Percentiles rank a stretch among this genome's conserved stretches.
phyloP scores from a whole-genome alignment of 1,140 invertebrate genomes.

The Bombus consobrinus region DNA sequence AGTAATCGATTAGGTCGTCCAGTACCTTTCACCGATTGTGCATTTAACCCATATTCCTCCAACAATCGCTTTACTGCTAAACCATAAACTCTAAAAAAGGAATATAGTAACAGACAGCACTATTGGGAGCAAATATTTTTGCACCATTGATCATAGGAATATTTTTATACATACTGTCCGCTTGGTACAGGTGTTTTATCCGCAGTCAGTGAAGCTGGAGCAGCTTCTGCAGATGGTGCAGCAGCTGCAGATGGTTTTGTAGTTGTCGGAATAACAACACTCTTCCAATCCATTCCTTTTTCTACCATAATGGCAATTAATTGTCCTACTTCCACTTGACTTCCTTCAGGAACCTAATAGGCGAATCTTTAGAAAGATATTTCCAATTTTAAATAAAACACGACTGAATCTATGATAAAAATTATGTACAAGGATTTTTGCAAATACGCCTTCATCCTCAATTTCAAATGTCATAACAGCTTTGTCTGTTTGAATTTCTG shows the following conservation, averaged over 20 bases:
- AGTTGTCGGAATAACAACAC: slow-evolving; percentile 75
- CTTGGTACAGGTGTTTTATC: slow-evolving; percentile 70
- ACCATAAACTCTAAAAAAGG: slow-evolving; percentile 80
- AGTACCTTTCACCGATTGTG: slow-evolving; percentile 82
- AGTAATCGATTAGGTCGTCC: slow-evolving; percentile 85
- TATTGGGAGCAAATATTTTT: no score
- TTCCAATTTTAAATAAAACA: neutral
- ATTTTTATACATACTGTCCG: slow-evolving; percentile 73
- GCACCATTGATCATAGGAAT: neutral
- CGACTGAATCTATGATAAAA: slow-evolving; percentile 6
- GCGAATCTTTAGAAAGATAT: slow-evolving; percentile 9
- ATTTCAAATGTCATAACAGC: slow-evolving; percentile 99
- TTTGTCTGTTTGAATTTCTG: slow-evolving; percentile 99
- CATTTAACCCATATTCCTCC: slow-evolving; percentile 84
- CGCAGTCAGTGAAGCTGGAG: neutral
- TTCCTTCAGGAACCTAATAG: slow-evolving; percentile 88
- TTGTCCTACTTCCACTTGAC: slow-evolving; percentile 92
- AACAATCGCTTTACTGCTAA: slow-evolving; percentile 86
- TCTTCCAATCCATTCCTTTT: slow-evolving; percentile 83
- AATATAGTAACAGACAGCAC: neutral
- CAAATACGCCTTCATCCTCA: slow-evolving; percentile 97
- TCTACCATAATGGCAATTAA: slow-evolving; percentile 94
- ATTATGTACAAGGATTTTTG: slow-evolving; percentile 89
- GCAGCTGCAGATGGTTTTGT: slow-evolving; percentile 75
- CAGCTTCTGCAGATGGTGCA: slow-evolving; percentile 46